Base-by-base conservation (phyloP, 2,888 invertebrate species). In the Napeogenes inachia region DNA sequence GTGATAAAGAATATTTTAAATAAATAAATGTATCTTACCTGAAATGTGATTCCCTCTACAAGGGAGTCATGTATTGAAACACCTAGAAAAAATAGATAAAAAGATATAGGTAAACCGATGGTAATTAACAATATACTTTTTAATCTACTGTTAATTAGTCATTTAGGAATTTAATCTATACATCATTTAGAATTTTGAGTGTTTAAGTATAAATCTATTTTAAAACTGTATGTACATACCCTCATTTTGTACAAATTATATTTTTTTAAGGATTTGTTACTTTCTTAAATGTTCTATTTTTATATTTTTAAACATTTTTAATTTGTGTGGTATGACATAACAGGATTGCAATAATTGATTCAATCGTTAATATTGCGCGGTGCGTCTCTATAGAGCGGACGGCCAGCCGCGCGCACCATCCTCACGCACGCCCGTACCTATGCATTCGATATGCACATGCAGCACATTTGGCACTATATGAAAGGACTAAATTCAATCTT, bases 31-130 rank as follows among this genome's bases (percentile, higher is more conserved):
- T 10, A 10, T 10, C 8, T 75, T 76, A 89, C 89, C 82, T 88
- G 87, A 75, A 87, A 84, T 72, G 83, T 84, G 72, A 88, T 80
- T 63, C 86, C 86, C 74, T 87, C 87, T 71, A 85, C 78, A 63
- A 87, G 75, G 56, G 84, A 80, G 70, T 88, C 86, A 67, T 87
- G 85, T 64, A 85, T 84, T 70, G 83, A 79, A 21, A 82, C 81
- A 80, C 81, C 86, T 87, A 85, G 4, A 84, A 82, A 72, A 79
- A 55, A 61, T 47, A 55, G 10, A 56, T 45, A 47, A 59, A 32
- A 33, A 35, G n/a, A 54, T 10, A 42, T 12, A 32, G 53, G 35
- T 38, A 53, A 32, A 13, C 13, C 13, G 35, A 35, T 54, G 45
- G 35, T 45, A n/a, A 56, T 45, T 46, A 32, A 32, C 13, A 21